Evolutionary conservation across 1,140 invertebrate genomes (phyloP).

Genomic region (Trichogramma pretiosum): DNA sequence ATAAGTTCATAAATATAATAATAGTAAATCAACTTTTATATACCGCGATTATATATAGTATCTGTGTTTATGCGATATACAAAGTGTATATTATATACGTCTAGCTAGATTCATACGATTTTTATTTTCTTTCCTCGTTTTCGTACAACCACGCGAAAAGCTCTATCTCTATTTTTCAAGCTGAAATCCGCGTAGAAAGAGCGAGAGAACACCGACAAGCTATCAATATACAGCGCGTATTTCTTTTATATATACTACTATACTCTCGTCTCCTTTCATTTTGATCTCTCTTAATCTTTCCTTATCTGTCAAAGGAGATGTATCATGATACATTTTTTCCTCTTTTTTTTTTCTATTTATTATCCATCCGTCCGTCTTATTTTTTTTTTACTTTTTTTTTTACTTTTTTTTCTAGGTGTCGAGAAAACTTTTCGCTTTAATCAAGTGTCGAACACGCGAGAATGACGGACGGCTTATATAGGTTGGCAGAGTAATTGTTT

Average conservation of each 20-base stretch:
- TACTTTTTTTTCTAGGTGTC: constrained; percentile 12
- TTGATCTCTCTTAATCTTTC: constrained; percentile 20
- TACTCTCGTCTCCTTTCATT: constrained; percentile 19
- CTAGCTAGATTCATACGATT: no score
- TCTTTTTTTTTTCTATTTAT: constrained; percentile 14
- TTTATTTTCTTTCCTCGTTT: constrained; percentile 14
- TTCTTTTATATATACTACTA: no score
- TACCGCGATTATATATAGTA: no score
- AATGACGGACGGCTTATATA: constrained; percentile 11
- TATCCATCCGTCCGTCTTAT: constrained; percentile 5
- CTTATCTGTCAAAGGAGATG: constrained; percentile 19
- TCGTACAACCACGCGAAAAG: no score
- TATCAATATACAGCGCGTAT: not conserved
- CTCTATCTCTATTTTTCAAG: constrained; percentile 17
- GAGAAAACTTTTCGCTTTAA: constrained; percentile 22
- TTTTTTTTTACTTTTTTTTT: constrained; percentile 9
- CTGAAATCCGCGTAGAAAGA: constrained; percentile 1
- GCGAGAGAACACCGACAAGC: constrained; percentile 1
- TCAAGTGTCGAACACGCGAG: constrained; percentile 19
- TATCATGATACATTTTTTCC: constrained; percentile 16
- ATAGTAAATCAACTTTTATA: no score
- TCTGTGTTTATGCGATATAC: no score
- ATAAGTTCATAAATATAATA: no score
- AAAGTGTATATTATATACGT: no score
- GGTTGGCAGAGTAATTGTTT: constrained; percentile 16